Conservation (phyloP, 2,113 vertebrate species). For the Agapornis roseicollis region DNA sequence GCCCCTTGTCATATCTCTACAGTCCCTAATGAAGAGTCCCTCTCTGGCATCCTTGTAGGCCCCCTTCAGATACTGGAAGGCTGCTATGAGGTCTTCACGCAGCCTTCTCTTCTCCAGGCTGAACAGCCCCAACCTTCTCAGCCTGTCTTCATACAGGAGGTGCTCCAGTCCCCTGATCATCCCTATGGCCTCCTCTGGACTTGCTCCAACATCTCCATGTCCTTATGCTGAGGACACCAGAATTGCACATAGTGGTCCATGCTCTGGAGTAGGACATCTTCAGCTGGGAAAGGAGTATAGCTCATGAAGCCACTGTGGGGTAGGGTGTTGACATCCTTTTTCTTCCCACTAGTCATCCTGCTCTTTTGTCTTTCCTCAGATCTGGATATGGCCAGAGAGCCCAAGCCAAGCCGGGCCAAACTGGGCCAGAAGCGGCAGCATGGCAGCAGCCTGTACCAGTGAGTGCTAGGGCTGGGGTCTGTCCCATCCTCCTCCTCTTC, state of each 20-base stretch:
- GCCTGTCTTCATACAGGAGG: not conserved
- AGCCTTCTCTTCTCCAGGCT: too few relatives aligned
- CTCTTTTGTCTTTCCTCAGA: constrained; percentile 19
- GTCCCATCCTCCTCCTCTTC: not conserved
- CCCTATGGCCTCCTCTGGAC: not conserved
- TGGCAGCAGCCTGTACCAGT: constrained; percentile 42
- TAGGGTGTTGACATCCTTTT: not conserved
- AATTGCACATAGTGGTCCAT: not conserved
- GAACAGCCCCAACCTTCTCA: too few relatives aligned
- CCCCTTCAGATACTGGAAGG: too few relatives aligned
- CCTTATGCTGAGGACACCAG: not conserved
- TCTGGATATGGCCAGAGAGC: constrained; percentile 55
- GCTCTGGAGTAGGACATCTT: not conserved
- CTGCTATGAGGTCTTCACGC: too few relatives aligned
- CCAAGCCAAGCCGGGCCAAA: not conserved
- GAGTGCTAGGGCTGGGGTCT: constrained; percentile 16
- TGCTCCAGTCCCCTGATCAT: not conserved
- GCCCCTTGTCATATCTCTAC: too few relatives aligned
- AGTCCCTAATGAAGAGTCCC: too few relatives aligned
- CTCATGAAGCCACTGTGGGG: fast-evolving
- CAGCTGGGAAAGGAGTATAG: fast-evolving
- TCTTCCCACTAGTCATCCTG: not conserved
- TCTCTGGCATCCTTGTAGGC: too few relatives aligned
- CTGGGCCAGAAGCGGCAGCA: constrained; percentile 57
- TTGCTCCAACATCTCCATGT: not conserved